phyloP scores from a whole-genome alignment of 2,888 invertebrate species.

The Globia sparganii region DNA sequence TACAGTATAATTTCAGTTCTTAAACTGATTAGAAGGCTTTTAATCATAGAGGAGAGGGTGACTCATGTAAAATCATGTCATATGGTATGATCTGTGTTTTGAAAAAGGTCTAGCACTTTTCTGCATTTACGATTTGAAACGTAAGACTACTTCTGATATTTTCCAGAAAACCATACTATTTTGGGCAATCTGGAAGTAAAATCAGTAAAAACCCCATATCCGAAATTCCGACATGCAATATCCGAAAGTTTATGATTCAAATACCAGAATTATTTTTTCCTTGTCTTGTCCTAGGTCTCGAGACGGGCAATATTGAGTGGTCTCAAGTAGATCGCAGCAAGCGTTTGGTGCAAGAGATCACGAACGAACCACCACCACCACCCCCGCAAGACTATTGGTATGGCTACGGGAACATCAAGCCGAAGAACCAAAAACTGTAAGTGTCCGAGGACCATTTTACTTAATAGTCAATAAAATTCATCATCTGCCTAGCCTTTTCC shows the following conservation, averaged over 20 bases:
- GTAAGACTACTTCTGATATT: neutral
- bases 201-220: neutral
- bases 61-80: neutral
- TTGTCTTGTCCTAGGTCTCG: conserved; percentile 65
- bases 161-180: neutral
- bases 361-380: conserved; percentile 68
- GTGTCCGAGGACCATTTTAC: neutral
- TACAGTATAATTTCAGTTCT: neutral
- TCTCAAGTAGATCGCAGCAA: conserved; percentile 76
- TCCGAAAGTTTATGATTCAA: neutral
- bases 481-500: too few relatives aligned
- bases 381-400: conserved; percentile 79
- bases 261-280: neutral
- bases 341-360: conserved; percentile 84
- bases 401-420: conserved; percentile 73
- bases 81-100: neutral
- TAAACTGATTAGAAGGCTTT: neutral
- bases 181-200: neutral
- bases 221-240: neutral
- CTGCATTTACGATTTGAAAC: neutral
- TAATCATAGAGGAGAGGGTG: neutral
- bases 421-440: conserved; percentile 46
- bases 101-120: too few relatives aligned
- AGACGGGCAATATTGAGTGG: conserved; percentile 83
- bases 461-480: too few relatives aligned